Base-by-base conservation (phyloP, 2,113 vertebrate species). In the Barbus barbus region DNA sequence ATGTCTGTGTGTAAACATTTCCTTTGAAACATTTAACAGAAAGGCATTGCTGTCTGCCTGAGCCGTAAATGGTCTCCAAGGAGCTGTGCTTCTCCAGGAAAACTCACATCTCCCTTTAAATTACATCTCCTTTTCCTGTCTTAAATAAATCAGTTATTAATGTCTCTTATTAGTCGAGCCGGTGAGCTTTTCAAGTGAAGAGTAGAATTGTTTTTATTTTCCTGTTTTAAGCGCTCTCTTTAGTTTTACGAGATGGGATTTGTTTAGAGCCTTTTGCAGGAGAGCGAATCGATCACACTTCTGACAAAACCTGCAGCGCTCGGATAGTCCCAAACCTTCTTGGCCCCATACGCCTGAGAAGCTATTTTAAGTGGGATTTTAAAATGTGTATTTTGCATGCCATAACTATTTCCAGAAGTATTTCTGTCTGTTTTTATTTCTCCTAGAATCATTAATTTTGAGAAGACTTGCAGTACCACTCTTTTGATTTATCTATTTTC, bases 131-230 rank as follows among this genome's bases (percentile, higher is more conserved):
- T 67, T 38, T 65, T 63, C 75, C 58, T 20, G 26, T 33, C 41
- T 67, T 81, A 72, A 51, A 41, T 90, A 83, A 86, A 89, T 89
- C 87, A 90, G 87, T 87, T 90, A 90, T 91, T 89, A 86, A 76
- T 88, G 41, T 82, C 88, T 88, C 90, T 92, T 87, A 90, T 92
- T 90, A 88, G 79, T 78, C 51, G 3, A 58, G 80, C 56, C 76
- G 0, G 81, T 22, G 22, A 41, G 38, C 72, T 89, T 89, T 91
- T 87, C 87, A 90, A 89, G 61, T 61, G 71, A 84, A 60, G 36
- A 28, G 87, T 90, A 69, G 84, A 90, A 86, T 91, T 78, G 89
- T 91, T 85, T 90, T 93, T 89, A 90, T 90, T 92, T 92, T 88
- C 83, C 75, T 78, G 75, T 63, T 73, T n/a, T 85, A 89, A 90